A percentile compares a stretch with the other conserved stretches of the same genome.
phyloP scores from a whole-genome alignment of 2,888 invertebrate species.

The Antheraea assamensis region DNA sequence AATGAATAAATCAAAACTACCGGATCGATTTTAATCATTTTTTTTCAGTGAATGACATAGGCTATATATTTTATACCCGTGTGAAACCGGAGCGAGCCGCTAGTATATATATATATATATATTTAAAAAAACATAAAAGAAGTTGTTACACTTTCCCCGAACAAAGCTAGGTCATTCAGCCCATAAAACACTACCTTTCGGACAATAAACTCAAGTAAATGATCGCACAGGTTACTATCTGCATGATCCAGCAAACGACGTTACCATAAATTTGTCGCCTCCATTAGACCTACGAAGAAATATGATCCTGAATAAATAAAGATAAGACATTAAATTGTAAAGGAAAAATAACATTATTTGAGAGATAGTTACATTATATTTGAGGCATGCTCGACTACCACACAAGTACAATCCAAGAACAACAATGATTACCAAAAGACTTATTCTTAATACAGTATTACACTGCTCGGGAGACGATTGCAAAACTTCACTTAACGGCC shows the following conservation, averaged over 20 bases:
- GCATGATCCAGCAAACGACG: conserved; percentile 5
- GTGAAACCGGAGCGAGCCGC: too few relatives aligned
- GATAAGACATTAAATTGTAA: neutral
- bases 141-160: neutral
- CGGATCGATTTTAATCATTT: too few relatives aligned
- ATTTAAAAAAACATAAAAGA: neutral
- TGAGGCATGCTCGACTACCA: neutral
- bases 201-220: conserved; percentile 6
- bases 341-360: neutral
- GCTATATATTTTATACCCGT: too few relatives aligned
- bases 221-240: conserved; percentile 1
- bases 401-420: too few relatives aligned
- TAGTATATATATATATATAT: neutral
- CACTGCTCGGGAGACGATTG: too few relatives aligned
- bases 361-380: neutral
- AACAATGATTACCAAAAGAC: too few relatives aligned
- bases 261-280: conserved; percentile 7
- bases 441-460: too few relatives aligned
- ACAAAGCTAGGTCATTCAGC: neutral
- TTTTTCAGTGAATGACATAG: too few relatives aligned
- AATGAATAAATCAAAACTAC: too few relatives aligned
- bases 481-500: too few relatives aligned
- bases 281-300: neutral
- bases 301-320: conserved; percentile 1
- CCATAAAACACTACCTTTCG: conserved; percentile 1